Percentiles rank a stretch among this genome's conserved stretches.
These are phyloP conservation scores for Anthonomus grandis DNA, from an alignment of 1,140 invertebrate species.

Conservation along the genomic window DNA sequence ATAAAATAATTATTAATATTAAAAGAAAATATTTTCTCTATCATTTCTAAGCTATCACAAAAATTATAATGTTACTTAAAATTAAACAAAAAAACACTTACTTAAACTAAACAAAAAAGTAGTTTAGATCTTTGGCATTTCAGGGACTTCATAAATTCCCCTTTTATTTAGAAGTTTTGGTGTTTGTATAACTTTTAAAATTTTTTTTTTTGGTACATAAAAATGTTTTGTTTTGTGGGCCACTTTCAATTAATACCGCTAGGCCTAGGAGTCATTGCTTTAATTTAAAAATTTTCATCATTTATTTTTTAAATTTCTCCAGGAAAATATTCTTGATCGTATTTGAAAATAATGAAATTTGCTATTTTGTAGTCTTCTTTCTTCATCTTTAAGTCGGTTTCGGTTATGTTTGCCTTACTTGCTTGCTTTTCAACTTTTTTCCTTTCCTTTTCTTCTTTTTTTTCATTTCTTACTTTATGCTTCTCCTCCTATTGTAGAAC, in stretches of 20 bases:
- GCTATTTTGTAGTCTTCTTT: not conserved
- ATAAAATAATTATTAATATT: too few relatives aligned
- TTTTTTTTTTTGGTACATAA: not conserved
- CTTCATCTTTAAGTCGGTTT: not conserved
- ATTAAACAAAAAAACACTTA: too few relatives aligned
- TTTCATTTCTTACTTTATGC: not conserved
- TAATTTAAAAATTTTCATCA: not conserved
- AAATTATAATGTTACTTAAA: too few relatives aligned
- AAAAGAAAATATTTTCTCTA: too few relatives aligned
- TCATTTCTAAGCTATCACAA: too few relatives aligned
- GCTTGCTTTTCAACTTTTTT: not conserved
- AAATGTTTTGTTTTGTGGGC: not conserved
- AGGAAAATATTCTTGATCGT: not conserved
- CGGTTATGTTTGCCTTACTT: not conserved
- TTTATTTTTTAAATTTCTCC: not conserved
- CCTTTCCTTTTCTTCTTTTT: not conserved
- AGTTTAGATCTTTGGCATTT: not conserved
- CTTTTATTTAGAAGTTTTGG: not conserved
- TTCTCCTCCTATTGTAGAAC: not conserved
- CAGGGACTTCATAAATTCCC: not conserved
- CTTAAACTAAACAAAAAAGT: too few relatives aligned
- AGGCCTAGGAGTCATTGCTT: not conserved
- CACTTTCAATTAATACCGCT: not conserved
- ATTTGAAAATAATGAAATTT: not conserved
- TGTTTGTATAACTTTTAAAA: not conserved